Evolutionary conservation across 1,140 invertebrate species (phyloP).

Genomic region (Drosophila pandora): DNA sequence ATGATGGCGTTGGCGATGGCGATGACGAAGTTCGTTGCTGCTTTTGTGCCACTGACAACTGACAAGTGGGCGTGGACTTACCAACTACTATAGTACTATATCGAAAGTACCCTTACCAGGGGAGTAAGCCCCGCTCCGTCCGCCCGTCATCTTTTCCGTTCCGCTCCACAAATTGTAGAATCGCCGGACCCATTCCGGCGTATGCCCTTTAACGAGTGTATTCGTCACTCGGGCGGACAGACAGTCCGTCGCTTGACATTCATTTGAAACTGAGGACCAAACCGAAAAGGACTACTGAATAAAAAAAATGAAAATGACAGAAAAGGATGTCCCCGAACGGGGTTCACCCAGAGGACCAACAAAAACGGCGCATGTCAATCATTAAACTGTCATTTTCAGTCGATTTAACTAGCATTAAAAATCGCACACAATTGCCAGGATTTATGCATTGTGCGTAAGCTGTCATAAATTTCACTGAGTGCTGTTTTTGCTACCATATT

Average conservation of each 20-base stretch:
- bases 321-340: conserved; percentile 40
- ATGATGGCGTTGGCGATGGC: conserved; percentile 29
- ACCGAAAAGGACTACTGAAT: neutral
- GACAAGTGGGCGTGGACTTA: conserved; percentile 71
- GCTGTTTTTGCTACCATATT: conserved; percentile 24
- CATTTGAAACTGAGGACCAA: conserved; percentile 60
- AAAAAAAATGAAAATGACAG: conserved; percentile 5
- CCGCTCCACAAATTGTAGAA: conserved; percentile 63
- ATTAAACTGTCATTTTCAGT: conserved; percentile 82
- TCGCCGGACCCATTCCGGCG: conserved; percentile 68
- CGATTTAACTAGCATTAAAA: conserved; percentile 83
- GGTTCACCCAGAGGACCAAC: conserved; percentile 43
- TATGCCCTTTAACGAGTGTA: conserved; percentile 80
- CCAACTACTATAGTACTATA: conserved; percentile 31
- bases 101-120: conserved; percentile 22
- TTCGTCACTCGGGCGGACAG: conserved; percentile 75
- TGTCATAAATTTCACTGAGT: conserved; percentile 75
- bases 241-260: conserved; percentile 57
- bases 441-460: conserved; percentile 75
- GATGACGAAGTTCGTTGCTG: conserved; percentile 36
- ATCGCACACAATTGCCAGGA: conserved; percentile 79
- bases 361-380: conserved; percentile 76
- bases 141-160: conserved; percentile 32
- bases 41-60: conserved; percentile 68
- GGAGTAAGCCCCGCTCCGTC: conserved; percentile 37